Base-by-base conservation (phyloP, 2,113 vertebrate genomes). In the Sinocyclocheilus grahami region DNA sequence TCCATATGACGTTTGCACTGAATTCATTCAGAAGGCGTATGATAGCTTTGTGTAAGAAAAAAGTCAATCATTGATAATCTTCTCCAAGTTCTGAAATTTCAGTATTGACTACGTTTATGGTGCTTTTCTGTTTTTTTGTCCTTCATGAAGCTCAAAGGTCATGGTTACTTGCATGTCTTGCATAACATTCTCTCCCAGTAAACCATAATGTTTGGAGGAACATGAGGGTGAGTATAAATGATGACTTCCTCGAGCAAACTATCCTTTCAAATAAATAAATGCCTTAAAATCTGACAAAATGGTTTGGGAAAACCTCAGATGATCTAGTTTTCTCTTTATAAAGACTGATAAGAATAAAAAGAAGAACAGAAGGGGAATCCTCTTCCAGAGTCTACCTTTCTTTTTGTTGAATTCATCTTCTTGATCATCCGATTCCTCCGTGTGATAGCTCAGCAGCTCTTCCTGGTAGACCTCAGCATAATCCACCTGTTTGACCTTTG, bases 331-430 rank as follows among this genome's bases (percentile, higher is more conserved):
- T 11, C 33, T 74, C 37, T 72, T 11, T 11, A 11, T n/a, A 74
- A 55, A 55, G 24, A 5, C 6, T 53, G 51, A 16, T 10, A 48
- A 48, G 46, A 48, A 48, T 48, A 48, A 48, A 48, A 48, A 46
- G 42, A 46, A 11, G 42, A 46, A 10, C 37, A 75, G 46, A 74
- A 33, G 89, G 16, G 27, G 3, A 33, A 83, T 14, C 42, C 5
- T 79, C 33, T 67, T 24, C 65, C 14, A 69, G 30, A 69, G 30
- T 88, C 86, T 93, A 99, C 98, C 98, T 97, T 95, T 98, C 88
- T 98, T 98, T 90, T 96, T 98, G 93, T 97, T 96, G 92, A 97
- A 98, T 18, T 97, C 96, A 0, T 99, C 97, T 84, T 97, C 96
- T 2, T 97, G 94, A 0, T 95, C 97, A 3, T 97, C 96, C 0